These are phyloP conservation scores for Poeciliopsis infans DNA, from an alignment of 2,797 vertebrate genomes.

Conservation along the genomic window DNA sequence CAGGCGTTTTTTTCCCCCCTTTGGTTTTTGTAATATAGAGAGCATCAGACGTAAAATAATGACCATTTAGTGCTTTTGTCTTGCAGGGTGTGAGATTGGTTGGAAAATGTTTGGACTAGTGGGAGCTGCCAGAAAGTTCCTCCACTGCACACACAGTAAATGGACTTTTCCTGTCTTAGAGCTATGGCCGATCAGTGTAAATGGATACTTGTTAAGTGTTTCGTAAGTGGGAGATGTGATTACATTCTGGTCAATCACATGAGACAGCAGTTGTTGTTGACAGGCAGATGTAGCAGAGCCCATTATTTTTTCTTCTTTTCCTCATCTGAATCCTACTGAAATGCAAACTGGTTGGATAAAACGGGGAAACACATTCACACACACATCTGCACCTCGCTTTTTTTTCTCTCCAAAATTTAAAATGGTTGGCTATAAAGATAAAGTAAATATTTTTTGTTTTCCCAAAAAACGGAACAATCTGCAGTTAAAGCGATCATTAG, in stretches of 20 bases:
- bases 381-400: slow-evolving; percentile 39
- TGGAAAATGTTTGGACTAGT: neutral
- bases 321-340: slow-evolving; percentile 46
- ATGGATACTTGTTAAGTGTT: slow-evolving; percentile 12
- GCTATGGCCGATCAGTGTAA: slow-evolving; percentile 10
- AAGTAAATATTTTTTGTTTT: neutral
- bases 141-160: no score
- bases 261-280: slow-evolving; percentile 10
- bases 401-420: neutral
- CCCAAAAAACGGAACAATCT: neutral
- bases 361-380: slow-evolving; percentile 40
- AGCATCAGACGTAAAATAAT: neutral
- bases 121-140: neutral
- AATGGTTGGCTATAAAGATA: slow-evolving; percentile 22
- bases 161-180: neutral
- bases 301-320: slow-evolving; percentile 7
- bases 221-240: slow-evolving; percentile 24
- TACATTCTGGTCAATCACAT: slow-evolving; percentile 8
- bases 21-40: neutral
- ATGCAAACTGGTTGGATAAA: slow-evolving; percentile 40
- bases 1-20: neutral
- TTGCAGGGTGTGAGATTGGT: neutral
- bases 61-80: neutral
- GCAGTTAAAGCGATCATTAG: neutral
- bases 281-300: slow-evolving; percentile 3